Conservation (phyloP, 1,140 invertebrate genomes). For the Calycopis cecrops region DNA sequence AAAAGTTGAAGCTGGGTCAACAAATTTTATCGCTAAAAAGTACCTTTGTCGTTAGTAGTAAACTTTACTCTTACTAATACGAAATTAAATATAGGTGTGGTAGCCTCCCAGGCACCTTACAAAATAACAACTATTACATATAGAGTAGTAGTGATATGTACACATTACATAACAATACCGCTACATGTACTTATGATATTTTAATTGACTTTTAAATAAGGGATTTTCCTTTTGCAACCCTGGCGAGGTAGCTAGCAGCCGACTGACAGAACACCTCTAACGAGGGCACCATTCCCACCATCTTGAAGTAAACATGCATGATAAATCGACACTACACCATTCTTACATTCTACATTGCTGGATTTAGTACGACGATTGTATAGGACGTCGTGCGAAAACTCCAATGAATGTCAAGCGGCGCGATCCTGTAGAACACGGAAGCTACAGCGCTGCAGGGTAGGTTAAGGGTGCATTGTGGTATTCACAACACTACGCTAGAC, state of each 20-base stretch:
- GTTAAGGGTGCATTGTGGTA: conserved; percentile 69
- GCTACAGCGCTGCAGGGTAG: conserved; percentile 48
- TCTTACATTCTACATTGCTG: conserved; percentile 26
- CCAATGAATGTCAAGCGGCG: conserved; percentile 35
- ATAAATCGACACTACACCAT: conserved; percentile 3
- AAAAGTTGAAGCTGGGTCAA: no score
- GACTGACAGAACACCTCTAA: conserved; percentile 52
- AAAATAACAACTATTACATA: no score
- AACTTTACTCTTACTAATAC: no score
- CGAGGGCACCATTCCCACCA: conserved; percentile 43
- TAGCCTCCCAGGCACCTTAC: no score
- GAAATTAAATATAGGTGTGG: no score
- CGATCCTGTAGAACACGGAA: conserved; percentile 19
- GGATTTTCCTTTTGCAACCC: conserved; percentile 37
- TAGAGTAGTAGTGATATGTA: no score
- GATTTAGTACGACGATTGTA: not conserved
- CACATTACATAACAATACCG: no score
- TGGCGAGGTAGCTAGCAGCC: conserved; percentile 49
- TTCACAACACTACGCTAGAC: conserved; percentile 46
- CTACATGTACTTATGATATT: conserved; percentile 1
- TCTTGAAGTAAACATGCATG: conserved; percentile 20
- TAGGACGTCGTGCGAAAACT: conserved; percentile 6
- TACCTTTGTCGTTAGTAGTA: no score
- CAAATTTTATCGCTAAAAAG: no score
- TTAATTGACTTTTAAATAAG: conserved; percentile 26